phyloP scores from a whole-genome alignment of 2,797 vertebrate genomes.

The Pipistrellus nathusii region DNA sequence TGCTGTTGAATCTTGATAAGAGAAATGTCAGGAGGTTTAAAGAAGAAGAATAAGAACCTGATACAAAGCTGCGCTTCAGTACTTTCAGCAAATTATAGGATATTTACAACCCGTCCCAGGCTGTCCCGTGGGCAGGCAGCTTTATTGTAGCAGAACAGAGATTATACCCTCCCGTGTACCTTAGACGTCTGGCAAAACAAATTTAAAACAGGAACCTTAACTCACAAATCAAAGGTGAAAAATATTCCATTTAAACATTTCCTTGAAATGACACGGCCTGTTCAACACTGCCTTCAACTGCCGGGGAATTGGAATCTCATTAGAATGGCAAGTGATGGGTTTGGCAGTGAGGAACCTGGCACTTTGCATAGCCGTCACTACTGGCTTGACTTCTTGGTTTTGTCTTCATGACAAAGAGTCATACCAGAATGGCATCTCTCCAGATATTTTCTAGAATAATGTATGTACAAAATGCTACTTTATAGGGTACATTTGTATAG shows the following conservation, averaged over 20 bases:
- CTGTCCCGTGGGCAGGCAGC: conserved; percentile 50
- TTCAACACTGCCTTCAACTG: neutral
- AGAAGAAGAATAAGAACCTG: conserved; percentile 71
- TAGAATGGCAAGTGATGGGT: neutral
- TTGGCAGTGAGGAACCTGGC: neutral
- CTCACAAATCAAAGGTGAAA: conserved; percentile 56
- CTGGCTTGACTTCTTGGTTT: neutral
- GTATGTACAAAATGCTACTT: neutral
- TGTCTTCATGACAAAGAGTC: conserved; percentile 4
- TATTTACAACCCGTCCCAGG: conserved; percentile 66
- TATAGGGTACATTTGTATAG: neutral
- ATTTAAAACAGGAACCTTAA: conserved; percentile 49
- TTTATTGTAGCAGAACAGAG: conserved; percentile 27
- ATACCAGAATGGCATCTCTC: neutral
- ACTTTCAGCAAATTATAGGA: conserved; percentile 62
- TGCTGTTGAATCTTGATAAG: conserved; percentile 73
- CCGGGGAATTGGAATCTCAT: neutral
- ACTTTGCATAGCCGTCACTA: neutral
- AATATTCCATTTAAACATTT: neutral
- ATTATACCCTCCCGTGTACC: neutral
- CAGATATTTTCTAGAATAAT: neutral
- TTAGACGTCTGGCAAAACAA: conserved; percentile 37
- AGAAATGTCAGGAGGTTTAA: conserved; percentile 75
- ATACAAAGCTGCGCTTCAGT: conserved; percentile 51
- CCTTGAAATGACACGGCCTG: neutral